Evolutionary conservation across 1,140 invertebrate genomes (phyloP).

Genomic region (Pectinophora gossypiella): DNA sequence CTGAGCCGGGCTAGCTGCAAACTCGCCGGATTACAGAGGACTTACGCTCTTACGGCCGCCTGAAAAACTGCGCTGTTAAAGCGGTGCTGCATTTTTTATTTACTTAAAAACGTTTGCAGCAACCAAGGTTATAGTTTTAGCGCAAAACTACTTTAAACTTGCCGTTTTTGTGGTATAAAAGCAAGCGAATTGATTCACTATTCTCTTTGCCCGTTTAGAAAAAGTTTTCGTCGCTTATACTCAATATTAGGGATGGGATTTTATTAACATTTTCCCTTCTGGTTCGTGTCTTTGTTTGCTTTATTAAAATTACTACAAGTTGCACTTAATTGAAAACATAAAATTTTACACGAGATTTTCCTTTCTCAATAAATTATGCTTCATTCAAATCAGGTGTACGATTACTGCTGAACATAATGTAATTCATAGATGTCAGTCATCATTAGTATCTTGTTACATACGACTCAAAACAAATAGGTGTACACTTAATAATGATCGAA

Average conservation of each 20-base stretch:
- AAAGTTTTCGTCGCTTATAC: no score
- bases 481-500: constrained; percentile 67
- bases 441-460: constrained; percentile 67
- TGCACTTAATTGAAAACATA: no score
- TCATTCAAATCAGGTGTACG: constrained; percentile 26
- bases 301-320: no score
- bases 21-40: constrained; percentile 30
- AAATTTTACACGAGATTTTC: no score
- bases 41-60: constrained; percentile 16
- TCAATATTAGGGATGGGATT: no score
- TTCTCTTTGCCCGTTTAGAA: no score
- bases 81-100: constrained; percentile 23
- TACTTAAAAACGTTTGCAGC: constrained; percentile 6
- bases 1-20: constrained; percentile 19
- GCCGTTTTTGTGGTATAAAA: no score
- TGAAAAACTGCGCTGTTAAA: constrained; percentile 24
- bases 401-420: constrained; percentile 25
- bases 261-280: no score
- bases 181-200: no score
- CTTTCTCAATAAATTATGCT: no score
- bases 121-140: background rate
- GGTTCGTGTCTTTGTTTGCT: no score
- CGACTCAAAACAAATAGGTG: constrained; percentile 68
- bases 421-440: constrained; percentile 60
- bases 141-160: background rate